Evolutionary conservation across 2,888 invertebrate species (phyloP).

Genomic region (Drosophila antonietae): DNA sequence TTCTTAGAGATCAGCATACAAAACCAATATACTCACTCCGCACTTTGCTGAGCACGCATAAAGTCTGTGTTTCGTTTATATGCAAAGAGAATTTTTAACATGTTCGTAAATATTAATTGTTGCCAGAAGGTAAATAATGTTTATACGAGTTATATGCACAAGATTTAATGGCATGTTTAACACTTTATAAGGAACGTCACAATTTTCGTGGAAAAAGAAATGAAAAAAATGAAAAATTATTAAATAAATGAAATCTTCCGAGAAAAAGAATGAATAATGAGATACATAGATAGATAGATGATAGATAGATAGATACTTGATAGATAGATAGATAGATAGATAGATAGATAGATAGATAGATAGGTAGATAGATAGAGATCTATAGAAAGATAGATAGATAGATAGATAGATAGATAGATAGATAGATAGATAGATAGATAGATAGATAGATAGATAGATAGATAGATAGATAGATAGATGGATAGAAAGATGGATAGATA

Average conservation of each 20-base stretch:
- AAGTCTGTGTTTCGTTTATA: constrained; percentile 38
- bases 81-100: constrained; percentile 23
- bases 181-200: neutral
- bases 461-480: neutral
- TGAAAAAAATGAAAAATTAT: neutral
- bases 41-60: neutral
- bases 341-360: too few species aligned
- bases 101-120: constrained; percentile 53
- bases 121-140: constrained; percentile 52
- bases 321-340: too few species aligned
- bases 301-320: neutral
- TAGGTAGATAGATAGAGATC: too few species aligned
- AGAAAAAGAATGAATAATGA: neutral
- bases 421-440: too few species aligned
- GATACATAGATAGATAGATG: neutral
- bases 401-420: too few species aligned
- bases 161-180: constrained; percentile 44
- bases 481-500: too few species aligned
- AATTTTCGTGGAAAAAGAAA: neutral
- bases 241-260: neutral
- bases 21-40: neutral
- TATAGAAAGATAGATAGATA: too few species aligned
- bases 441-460: too few species aligned
- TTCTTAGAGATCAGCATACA: neutral
- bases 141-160: constrained; percentile 39